phyloP scores from a whole-genome alignment of 92 coral and sea anemone genomes.

The Anthopleura xanthogrammica region DNA sequence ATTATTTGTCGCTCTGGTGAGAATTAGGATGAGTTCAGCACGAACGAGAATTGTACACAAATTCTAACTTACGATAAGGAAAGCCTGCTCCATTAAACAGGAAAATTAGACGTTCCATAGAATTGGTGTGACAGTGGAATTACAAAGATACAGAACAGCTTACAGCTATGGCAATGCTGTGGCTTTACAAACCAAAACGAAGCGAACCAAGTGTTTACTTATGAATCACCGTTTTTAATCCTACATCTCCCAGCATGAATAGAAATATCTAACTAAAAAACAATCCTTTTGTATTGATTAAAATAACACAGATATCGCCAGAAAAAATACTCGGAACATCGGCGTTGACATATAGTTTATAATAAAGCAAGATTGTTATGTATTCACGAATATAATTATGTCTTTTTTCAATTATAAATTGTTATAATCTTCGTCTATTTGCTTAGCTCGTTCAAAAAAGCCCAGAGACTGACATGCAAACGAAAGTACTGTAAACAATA shows the following conservation, averaged over 20 bases:
- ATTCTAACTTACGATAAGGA: background rate
- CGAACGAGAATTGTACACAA: background rate
- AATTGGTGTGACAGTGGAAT: background rate
- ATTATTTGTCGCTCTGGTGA: background rate
- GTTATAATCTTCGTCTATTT: slow-evolving; percentile 6
- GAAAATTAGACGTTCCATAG: background rate
- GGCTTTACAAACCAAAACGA: background rate
- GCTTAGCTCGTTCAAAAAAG: slow-evolving; percentile 12
- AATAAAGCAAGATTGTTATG: background rate
- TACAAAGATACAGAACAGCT: too few relatives aligned
- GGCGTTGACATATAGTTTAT: background rate
- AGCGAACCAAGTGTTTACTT: background rate
- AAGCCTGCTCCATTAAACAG: background rate
- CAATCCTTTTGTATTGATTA: background rate
- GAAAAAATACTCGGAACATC: background rate
- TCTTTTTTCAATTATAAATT: background rate
- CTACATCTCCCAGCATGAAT: background rate
- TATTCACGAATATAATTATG: slow-evolving; percentile 13
- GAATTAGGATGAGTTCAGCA: background rate
- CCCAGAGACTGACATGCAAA: background rate
- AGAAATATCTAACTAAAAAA: slow-evolving; percentile 1
- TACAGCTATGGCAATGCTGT: background rate
- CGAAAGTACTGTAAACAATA: background rate
- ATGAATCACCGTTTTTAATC: background rate
- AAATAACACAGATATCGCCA: background rate